A percentile compares a stretch with the other conserved stretches of the same genome.
Conservation (phyloP, 2,888 invertebrate genomes). For the Drosophila rubida region DNA sequence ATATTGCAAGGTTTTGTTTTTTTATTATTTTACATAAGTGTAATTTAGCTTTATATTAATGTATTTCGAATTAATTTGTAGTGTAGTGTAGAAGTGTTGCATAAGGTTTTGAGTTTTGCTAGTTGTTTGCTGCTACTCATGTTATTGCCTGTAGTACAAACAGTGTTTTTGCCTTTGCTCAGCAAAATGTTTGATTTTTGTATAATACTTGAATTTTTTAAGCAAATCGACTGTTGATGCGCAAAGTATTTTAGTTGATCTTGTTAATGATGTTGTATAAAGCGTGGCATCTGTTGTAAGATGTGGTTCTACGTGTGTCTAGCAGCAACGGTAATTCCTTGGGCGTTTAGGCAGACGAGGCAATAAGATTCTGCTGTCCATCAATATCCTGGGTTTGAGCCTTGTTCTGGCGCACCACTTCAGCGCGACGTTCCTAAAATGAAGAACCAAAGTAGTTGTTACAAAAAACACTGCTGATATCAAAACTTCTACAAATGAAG, state of each 20-base stretch:
- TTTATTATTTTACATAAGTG: slow-evolving; percentile 43
- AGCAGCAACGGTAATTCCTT: slow-evolving; percentile 31
- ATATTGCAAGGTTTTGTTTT: background rate
- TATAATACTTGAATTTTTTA: slow-evolving; percentile 67
- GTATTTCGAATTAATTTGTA: slow-evolving; percentile 65
- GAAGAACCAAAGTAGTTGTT: slow-evolving; percentile 6
- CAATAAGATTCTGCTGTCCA: slow-evolving; percentile 86
- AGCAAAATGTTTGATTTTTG: slow-evolving; percentile 40
- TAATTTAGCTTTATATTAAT: slow-evolving; percentile 52
- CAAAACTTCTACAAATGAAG: slow-evolving; percentile 42
- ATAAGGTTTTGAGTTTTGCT: slow-evolving; percentile 29
- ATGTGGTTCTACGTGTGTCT: slow-evolving; percentile 33
- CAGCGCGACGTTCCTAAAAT: slow-evolving; percentile 94
- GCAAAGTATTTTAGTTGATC: slow-evolving; percentile 40
- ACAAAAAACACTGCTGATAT: background rate
- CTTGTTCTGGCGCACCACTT: slow-evolving; percentile 96
- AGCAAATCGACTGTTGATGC: slow-evolving; percentile 52
- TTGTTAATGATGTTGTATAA: slow-evolving; percentile 29
- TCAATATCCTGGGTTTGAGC: slow-evolving; percentile 85
- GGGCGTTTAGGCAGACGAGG: slow-evolving; percentile 88
- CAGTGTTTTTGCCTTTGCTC: slow-evolving; percentile 43
- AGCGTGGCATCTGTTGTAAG: slow-evolving; percentile 18
- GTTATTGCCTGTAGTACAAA: slow-evolving; percentile 14
- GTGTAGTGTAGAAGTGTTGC: slow-evolving; percentile 27
- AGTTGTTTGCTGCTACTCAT: slow-evolving; percentile 28